Evolutionary conservation across 1,140 invertebrate species (phyloP), one percentile per base, ranked within the genome.

Genomic region (Pogonomyrmex californicus): DNA sequence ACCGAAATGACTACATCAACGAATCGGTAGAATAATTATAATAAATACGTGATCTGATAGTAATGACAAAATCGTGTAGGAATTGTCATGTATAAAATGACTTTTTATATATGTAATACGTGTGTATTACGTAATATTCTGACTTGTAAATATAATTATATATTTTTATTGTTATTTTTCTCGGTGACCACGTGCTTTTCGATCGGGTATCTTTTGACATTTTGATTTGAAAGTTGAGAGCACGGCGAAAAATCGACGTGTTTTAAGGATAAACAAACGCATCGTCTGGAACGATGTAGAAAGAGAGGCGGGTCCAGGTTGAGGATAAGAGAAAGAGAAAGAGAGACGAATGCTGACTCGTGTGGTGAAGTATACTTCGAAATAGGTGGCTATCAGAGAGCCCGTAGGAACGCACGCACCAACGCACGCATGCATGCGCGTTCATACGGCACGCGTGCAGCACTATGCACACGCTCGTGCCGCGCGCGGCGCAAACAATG

Each of bases 401-500:
- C 68, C 73, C 58, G 56, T 60, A 82, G 87, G 83, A 68, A 83
- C 85, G 70, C 85, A 81, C 68, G 88, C 54, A 68, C 65, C 30
- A 5, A 60, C 10, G 81, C 71, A 66, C 82, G 49, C 79, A 87
- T 60, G 77, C 87, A 66, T 77, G 68, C 76, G 68, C 76, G 66
- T 88, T 82, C 70, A 87, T 88, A 88, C 88, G 89, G 90, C 91
- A 86, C 93, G 94, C 93, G 92, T 93, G 94, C 92, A 91, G 90
- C 89, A 44, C 58, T 77, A 65, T 79, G 77, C 51, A 49, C 12
- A 36, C 85, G 77, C 77, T 82, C 77, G 75, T 86, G 68, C 79
- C 58, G 47, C 30, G 86, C 86, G 88, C 85, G 87, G 75, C 77
- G 82, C 90, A 85, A 94, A 95, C 94, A 95, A 95, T 95, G 91